phyloP scores from a whole-genome alignment of 2,113 vertebrate genomes.

The Spilogale gracilis region DNA sequence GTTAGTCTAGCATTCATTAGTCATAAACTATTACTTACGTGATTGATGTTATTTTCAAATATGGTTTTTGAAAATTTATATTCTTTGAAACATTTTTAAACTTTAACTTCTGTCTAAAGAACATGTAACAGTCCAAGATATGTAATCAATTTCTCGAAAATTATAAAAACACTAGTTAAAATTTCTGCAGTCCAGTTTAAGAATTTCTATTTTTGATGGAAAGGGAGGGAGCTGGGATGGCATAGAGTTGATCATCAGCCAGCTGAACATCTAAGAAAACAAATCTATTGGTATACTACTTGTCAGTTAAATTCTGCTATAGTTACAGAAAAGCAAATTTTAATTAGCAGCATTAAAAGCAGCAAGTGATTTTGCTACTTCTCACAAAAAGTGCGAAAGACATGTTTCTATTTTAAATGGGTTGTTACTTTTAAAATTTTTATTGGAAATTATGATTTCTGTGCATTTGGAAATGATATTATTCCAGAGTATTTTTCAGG shows the following conservation, averaged over 20 bases:
- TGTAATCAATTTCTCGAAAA: not conserved
- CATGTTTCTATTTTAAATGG: not conserved
- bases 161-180: not conserved
- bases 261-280: not conserved
- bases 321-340: not conserved
- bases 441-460: not conserved
- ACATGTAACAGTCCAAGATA: not conserved
- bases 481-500: not conserved
- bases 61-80: not conserved
- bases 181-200: not conserved
- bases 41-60: not conserved
- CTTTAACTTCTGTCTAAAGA: not conserved
- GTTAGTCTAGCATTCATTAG: not conserved
- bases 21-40: not conserved
- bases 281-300: not conserved
- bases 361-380: not conserved
- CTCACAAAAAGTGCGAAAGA: not conserved
- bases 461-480: not conserved
- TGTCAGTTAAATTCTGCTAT: not conserved
- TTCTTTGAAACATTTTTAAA: not conserved
- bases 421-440: not conserved
- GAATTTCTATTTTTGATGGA: not conserved
- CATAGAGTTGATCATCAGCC: not conserved
- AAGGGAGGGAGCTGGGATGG: not conserved
- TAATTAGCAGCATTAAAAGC: not conserved